phyloP scores from a whole-genome alignment of 2,888 invertebrate species.

The Orthonevra nobilis region DNA sequence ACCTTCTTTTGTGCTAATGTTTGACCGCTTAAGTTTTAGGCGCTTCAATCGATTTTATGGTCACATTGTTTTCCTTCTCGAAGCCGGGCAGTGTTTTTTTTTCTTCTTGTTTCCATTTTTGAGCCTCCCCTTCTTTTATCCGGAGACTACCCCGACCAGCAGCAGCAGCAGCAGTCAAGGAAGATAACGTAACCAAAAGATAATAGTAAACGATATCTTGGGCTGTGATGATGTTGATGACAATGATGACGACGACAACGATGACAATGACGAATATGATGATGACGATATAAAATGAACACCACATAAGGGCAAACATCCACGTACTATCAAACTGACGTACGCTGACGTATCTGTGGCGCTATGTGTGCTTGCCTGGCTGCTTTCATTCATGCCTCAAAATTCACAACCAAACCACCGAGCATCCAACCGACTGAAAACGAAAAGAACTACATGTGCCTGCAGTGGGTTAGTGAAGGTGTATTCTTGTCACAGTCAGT shows the following conservation, averaged over 20 bases:
- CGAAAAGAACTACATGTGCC: too few species aligned
- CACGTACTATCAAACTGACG: too few species aligned
- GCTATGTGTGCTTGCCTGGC: constrained; percentile 17
- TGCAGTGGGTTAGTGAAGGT: constrained; percentile 19
- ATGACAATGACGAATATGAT: constrained; percentile 16
- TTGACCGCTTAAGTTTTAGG: not conserved
- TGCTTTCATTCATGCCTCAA: constrained; percentile 29
- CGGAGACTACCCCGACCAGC: not conserved
- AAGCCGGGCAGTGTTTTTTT: not conserved
- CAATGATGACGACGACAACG: constrained; percentile 22
- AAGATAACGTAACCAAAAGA: constrained; percentile 53
- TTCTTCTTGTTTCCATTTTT: not conserved
- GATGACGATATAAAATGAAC: constrained; percentile 43
- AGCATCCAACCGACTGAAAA: constrained; percentile 33
- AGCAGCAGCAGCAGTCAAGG: constrained; percentile 18
- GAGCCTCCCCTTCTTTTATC: not conserved
- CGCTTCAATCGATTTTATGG: constrained; percentile 34
- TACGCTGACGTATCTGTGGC: constrained; percentile 32
- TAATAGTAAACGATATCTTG: constrained; percentile 52
- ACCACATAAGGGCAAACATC: constrained; percentile 36
- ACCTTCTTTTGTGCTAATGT: constrained; percentile 14
- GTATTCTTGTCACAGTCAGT: constrained; percentile 19
- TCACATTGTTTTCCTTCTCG: constrained; percentile 22
- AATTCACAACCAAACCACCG: constrained; percentile 12
- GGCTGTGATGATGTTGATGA: constrained; percentile 45